Percentiles rank a stretch among this genome's conserved stretches.
Evolutionary conservation across 2,888 invertebrate species (phyloP).

Genomic region (Zygogramma bicolorata): DNA sequence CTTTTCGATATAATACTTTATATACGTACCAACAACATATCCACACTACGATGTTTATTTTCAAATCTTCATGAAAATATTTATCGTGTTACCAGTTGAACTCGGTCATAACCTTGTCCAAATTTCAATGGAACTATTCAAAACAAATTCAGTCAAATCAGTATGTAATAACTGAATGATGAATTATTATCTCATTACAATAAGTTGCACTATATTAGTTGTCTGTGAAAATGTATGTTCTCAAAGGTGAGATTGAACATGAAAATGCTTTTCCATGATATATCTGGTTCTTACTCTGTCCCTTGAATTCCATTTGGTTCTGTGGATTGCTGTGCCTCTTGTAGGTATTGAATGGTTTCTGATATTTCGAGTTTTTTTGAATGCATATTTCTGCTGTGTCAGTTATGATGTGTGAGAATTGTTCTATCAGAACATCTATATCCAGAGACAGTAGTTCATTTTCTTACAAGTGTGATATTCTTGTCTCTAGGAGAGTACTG

Average conservation of each 20-base stretch:
- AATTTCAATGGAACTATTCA: slow-evolving; percentile 9
- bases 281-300: too few species aligned
- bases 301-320: too few species aligned
- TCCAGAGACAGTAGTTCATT: too few species aligned
- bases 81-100: background rate
- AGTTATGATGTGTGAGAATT: too few species aligned
- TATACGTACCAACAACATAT: background rate
- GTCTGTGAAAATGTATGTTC: background rate
- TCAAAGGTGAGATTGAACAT: background rate
- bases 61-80: background rate
- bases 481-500: too few species aligned
- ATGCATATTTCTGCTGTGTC: too few species aligned
- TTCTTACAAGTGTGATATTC: too few species aligned
- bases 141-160: slow-evolving; percentile 5
- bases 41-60: background rate
- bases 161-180: background rate
- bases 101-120: slow-evolving; percentile 18
- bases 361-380: too few species aligned
- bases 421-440: too few species aligned
- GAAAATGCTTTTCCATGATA: background rate
- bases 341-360: too few species aligned
- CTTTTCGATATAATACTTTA: background rate
- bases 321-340: too few species aligned
- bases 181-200: background rate
- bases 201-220: background rate